phyloP scores from a whole-genome alignment of 1,140 invertebrate genomes.

The Globodera ellingtonae region DNA sequence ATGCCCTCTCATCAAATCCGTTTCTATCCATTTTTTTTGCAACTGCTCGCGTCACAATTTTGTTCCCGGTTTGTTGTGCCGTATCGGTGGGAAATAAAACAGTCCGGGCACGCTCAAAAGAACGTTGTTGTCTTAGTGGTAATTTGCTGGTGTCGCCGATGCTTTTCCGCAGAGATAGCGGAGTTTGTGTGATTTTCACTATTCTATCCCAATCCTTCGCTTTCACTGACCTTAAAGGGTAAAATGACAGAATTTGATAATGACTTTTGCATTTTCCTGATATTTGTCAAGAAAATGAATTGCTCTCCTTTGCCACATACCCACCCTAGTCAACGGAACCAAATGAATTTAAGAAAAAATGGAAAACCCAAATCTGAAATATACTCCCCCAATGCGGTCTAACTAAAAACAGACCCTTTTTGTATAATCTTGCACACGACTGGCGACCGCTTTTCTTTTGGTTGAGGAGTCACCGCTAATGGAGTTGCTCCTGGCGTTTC shows the following conservation, averaged over 20 bases:
- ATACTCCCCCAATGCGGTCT: not conserved
- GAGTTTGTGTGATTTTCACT: constrained; percentile 31
- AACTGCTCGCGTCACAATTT: not conserved
- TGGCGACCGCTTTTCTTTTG: not conserved
- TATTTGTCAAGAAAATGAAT: no score
- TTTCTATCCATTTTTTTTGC: not conserved
- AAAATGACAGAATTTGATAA: no score
- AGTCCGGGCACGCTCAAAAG: constrained; percentile 2
- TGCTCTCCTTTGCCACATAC: not conserved
- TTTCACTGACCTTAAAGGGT: constrained; percentile 30
- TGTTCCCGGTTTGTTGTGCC: not conserved
- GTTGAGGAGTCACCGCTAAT: not conserved
- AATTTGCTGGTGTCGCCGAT: constrained; percentile 16
- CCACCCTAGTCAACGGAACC: no score
- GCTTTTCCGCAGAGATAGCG: constrained; percentile 26
- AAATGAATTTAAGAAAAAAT: no score
- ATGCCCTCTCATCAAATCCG: not conserved
- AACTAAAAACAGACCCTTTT: not conserved
- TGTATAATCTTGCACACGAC: constrained; percentile 16
- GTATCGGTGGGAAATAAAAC: not conserved
- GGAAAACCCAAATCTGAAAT: constrained; percentile 7
- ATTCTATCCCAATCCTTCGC: constrained; percentile 37
- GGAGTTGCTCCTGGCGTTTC: not conserved
- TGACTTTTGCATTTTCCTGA: no score
- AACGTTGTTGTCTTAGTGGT: constrained; percentile 6